Evolutionary conservation across 2,113 vertebrate genomes (phyloP).

Genomic region (Anguilla rostrata): DNA sequence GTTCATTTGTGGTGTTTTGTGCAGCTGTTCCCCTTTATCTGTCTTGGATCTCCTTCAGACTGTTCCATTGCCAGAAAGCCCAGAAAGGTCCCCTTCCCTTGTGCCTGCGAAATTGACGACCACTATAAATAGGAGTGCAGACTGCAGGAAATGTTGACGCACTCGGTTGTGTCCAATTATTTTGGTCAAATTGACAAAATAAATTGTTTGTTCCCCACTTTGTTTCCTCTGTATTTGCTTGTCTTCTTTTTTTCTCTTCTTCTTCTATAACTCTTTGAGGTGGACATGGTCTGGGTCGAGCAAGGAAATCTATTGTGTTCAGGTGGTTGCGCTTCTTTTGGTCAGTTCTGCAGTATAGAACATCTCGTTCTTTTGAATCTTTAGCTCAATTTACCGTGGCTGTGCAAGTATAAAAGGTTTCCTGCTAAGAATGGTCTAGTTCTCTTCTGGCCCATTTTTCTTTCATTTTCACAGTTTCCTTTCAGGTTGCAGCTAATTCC

Average conservation of each 20-base stretch:
- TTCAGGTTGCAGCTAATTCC: background rate
- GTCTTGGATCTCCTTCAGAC: background rate
- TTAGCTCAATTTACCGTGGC: background rate
- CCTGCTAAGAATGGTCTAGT: background rate
- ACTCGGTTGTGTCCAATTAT: background rate
- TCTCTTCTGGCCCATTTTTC: too few species aligned
- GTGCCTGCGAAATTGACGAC: background rate
- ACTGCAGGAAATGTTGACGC: background rate
- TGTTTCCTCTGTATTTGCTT: background rate
- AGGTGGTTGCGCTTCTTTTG: background rate
- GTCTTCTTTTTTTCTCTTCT: background rate
- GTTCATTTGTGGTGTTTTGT: background rate
- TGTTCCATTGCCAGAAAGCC: background rate
- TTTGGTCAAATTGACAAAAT: slow-evolving; percentile 1
- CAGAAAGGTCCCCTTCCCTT: background rate
- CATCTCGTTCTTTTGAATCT: background rate
- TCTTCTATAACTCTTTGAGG: background rate
- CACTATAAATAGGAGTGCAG: background rate
- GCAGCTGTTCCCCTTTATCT: background rate
- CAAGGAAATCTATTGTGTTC: background rate
- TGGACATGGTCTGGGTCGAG: background rate
- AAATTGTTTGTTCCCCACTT: slow-evolving; percentile 14
- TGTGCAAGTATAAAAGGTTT: background rate
- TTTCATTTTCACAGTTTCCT: background rate
- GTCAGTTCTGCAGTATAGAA: background rate